Conservation (phyloP, 2,797 vertebrate species). For the Erithacus rubecula region DNA sequence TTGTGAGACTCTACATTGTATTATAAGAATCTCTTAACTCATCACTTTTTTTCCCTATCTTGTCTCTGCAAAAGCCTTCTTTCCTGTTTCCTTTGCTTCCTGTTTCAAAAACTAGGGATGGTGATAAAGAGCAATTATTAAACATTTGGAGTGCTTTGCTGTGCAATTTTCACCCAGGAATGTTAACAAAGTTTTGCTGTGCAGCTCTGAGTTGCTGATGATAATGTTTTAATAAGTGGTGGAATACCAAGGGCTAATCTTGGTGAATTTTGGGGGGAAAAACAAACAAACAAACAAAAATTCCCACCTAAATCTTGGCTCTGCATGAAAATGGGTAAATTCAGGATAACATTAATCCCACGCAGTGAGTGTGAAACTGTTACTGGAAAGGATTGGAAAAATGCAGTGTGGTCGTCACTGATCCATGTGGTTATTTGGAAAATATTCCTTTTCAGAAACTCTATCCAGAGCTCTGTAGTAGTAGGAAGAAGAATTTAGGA, state of each 20-base stretch:
- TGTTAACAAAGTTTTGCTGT: neutral
- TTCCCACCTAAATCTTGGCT: neutral
- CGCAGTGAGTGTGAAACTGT: neutral
- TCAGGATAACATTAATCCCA: neutral
- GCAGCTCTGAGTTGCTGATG: neutral
- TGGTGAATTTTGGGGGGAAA: neutral
- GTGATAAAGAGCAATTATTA: neutral
- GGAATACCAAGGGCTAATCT: neutral
- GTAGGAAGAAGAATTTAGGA: conserved; percentile 1
- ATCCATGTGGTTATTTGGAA: neutral
- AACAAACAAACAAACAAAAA: neutral
- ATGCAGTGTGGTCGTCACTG: neutral
- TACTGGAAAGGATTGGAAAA: neutral
- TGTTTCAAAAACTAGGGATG: neutral
- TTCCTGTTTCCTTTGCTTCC: conserved; percentile 17
- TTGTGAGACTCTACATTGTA: neutral
- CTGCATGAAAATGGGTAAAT: neutral
- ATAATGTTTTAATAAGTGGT: neutral
- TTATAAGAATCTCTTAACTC: neutral
- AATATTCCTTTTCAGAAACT: neutral
- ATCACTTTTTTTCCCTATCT: neutral
- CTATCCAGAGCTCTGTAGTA: neutral
- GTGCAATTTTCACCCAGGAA: neutral
- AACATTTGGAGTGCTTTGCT: neutral
- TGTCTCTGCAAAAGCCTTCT: neutral